Conservation (phyloP, 1,140 invertebrate species). For the Drosophila repletoides region DNA sequence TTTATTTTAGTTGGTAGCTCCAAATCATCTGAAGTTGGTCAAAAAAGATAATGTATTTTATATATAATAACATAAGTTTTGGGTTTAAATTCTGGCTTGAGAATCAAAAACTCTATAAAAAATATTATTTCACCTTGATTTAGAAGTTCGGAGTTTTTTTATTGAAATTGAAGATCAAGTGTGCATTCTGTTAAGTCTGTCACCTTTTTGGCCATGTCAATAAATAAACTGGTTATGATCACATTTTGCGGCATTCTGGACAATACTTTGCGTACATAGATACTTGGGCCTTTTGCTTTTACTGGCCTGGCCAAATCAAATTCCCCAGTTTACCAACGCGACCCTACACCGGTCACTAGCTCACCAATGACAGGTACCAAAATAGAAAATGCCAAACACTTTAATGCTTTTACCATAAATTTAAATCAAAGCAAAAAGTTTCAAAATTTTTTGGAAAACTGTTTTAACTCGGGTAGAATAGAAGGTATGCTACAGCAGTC, state of each 20-base stretch:
- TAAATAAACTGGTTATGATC: conserved; percentile 32
- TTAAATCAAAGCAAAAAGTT: no score
- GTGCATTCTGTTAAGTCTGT: background rate
- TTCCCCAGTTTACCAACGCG: background rate
- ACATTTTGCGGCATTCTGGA: conserved; percentile 10
- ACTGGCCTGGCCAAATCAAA: background rate
- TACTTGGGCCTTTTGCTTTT: no score
- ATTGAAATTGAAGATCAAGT: conserved; percentile 49
- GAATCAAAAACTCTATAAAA: no score
- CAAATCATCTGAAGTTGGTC: no score
- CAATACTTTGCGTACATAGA: no score
- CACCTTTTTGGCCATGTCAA: background rate
- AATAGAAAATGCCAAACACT: background rate
- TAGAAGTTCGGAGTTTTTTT: background rate
- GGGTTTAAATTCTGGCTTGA: no score
- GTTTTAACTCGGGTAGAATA: no score
- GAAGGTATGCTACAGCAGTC: no score
- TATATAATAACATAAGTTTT: no score
- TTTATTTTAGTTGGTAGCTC: no score
- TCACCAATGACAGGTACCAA: background rate
- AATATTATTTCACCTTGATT: background rate
- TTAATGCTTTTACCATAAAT: background rate
- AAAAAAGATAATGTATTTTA: no score
- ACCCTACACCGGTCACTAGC: background rate
- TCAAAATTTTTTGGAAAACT: no score